Conservation (phyloP, 2,113 vertebrate species). For the Charina bottae region DNA sequence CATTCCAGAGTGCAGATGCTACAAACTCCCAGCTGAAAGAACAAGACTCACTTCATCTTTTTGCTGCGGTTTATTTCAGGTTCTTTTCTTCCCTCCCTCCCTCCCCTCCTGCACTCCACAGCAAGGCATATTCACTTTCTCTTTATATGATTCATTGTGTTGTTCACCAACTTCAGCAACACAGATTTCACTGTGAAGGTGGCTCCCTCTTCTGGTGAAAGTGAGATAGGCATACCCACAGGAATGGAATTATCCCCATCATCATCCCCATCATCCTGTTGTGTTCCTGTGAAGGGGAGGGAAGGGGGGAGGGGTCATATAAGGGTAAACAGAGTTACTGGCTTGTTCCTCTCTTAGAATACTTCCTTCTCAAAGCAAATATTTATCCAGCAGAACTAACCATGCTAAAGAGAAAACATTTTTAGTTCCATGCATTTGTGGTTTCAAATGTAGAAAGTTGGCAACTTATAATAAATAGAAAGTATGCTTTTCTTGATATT, state of each 20-base stretch:
- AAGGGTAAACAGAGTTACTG: neutral
- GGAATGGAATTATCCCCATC: neutral
- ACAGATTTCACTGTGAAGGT: constrained; percentile 29
- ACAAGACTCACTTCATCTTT: constrained; percentile 36
- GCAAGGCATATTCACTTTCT: constrained; percentile 22
- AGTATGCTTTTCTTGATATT: neutral
- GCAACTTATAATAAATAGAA: neutral
- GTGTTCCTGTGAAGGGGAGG: neutral
- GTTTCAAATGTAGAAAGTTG: neutral
- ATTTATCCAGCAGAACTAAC: neutral
- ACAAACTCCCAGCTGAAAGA: constrained; percentile 16
- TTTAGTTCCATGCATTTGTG: neutral
- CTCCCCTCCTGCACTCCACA: neutral
- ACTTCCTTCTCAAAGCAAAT: neutral
- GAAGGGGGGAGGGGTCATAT: no score
- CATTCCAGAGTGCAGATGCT: constrained; percentile 2
- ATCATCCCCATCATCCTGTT: neutral
- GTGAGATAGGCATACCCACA: neutral
- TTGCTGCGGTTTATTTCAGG: constrained; percentile 35
- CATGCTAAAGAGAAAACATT: no score
- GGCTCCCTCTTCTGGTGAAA: constrained; percentile 65
- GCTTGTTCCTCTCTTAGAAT: neutral
- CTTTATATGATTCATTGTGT: constrained; percentile 20
- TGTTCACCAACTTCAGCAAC: neutral
- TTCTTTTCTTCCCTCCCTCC: neutral